Evolutionary conservation across 2,113 vertebrate genomes (phyloP), one percentile per base, ranked within the genome.

Genomic region (Sinocyclocheilus rhinocerous): DNA sequence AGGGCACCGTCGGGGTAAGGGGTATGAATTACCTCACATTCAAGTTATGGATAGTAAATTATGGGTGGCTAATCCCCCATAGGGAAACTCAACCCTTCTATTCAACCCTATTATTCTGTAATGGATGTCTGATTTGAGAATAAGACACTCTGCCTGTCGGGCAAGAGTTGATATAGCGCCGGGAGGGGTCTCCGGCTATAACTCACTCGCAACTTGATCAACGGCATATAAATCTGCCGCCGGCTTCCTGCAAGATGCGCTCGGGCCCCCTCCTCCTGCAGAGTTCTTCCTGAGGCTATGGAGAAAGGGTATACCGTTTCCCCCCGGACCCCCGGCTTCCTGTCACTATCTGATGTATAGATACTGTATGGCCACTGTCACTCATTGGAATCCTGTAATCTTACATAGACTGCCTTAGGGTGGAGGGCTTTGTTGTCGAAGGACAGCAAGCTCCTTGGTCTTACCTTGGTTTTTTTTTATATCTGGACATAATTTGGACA

Each of bases 21-120:
- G 83, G 89, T 89, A 85, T 82, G 90, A 91, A 87, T 88, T 84
- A 88, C 90, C 85, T 83, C 73, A 81, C 73, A 85, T 88, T 87
- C 90, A 92, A 93, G 93, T 93, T 95, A 93, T 93, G 89, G 92
- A 92, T 94, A 94, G 94, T 95, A 95, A 95, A 95, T 91, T 92
- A 94, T 92, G 92, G 90, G 91, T 92, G 92, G 91, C 90, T 92
- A 93, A 94, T 93, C 92, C 90, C 91, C 94, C 91, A 93, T 90
- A 93, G 94, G 94, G 94, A 95, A 95, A 95, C 94, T 90, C 91
- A 93, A 94, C 92, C 91, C 91, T 92, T 93, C 90, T 89, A 92
- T 91, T 91, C 91, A 85, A 86, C 88, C 90, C 94, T 91, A 95
- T 96, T 95, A 94, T 91, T 94, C 91, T 93, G 92, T 95, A 95